Base-by-base conservation (phyloP, 2,113 vertebrate genomes). In the Epinephelus fuscoguttatus region DNA sequence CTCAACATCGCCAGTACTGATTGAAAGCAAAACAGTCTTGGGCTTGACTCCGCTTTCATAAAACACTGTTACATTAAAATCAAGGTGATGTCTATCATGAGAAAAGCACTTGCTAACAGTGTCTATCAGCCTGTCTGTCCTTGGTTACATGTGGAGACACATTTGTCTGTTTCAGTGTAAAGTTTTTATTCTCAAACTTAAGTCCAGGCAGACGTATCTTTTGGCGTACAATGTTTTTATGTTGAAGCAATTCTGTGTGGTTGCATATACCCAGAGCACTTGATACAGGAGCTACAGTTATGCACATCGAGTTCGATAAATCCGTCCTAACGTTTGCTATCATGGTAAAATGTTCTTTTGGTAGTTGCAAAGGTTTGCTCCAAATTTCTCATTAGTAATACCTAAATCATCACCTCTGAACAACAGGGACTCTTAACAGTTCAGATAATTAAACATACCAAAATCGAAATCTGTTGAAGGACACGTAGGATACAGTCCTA, bases 21-120 rank as follows among this genome's bases (percentile, higher is more conserved):
- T 84, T 78, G 78, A 88, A 78, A 81, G 66, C n/a, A 47, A 75
- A 88, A 47, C 64, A 69, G 72, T 55, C 77, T 47, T 18, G n/a
- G 37, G 72, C 73, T 82, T 21, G 27, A 56, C 62, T 62, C 59
- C 1, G 37, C 80, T 73, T 72, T 80, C 61, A 80, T 27, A 70
- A 72, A 79, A 73, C 57, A 45, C 18, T 63, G 19, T 70, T 33
- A 56, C 11, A 61, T 69, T 78, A 25, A 84, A 70, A 79, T 72
- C 78, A 90, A 87, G 80, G 86, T 82, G 72, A 88, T 61, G 80
- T 83, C 82, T 82, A 23, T 78, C 33, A 56, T 11, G 27, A 9
- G 72, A 70, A 68, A 80, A 78, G 80, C 52, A 79, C 56, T 71
- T 13, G 19, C 72, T 68, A 21, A 50, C 25, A 25, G 62, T 59